These are phyloP conservation scores for Monoplex corrugatus DNA, from an alignment of 2,888 invertebrate genomes.

Conservation along the genomic window DNA sequence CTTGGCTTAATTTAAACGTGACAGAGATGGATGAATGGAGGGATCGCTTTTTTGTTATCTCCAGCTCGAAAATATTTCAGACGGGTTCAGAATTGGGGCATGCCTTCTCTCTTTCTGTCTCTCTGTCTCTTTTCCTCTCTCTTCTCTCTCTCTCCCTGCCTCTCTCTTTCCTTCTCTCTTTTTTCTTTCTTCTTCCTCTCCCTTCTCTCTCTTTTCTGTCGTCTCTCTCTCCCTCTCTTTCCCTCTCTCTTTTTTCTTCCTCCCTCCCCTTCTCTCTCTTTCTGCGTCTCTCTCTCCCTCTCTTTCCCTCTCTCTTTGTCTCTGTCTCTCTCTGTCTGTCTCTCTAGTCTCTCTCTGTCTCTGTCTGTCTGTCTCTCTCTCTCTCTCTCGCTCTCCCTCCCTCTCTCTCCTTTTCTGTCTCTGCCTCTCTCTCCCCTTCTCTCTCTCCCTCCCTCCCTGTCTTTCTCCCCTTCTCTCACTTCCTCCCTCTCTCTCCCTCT, in stretches of 20 bases:
- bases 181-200: not conserved
- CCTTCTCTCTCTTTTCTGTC: not conserved
- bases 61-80: not conserved
- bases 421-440: not conserved
- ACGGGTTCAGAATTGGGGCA: no score
- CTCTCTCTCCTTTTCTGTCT: not conserved
- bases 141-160: not conserved
- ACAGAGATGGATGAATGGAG: not conserved
- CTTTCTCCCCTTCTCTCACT: constrained; percentile 10
- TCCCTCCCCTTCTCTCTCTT: not conserved
- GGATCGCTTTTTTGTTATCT: no score
- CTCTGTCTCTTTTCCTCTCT: constrained; percentile 16
- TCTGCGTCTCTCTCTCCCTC: constrained; percentile 3
- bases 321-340: not conserved
- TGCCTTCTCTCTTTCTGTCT: not conserved
- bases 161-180: not conserved
- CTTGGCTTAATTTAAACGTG: not conserved
- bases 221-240: not conserved
- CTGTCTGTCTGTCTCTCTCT: constrained; percentile 7
- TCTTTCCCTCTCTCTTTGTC: not conserved
- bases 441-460: not conserved
- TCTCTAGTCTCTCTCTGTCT: not conserved
- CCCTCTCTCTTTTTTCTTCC: not conserved
- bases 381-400: not conserved
- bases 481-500: no score